Base-by-base conservation (phyloP, 1,140 invertebrate species). In the Lasaia peninsularis region DNA sequence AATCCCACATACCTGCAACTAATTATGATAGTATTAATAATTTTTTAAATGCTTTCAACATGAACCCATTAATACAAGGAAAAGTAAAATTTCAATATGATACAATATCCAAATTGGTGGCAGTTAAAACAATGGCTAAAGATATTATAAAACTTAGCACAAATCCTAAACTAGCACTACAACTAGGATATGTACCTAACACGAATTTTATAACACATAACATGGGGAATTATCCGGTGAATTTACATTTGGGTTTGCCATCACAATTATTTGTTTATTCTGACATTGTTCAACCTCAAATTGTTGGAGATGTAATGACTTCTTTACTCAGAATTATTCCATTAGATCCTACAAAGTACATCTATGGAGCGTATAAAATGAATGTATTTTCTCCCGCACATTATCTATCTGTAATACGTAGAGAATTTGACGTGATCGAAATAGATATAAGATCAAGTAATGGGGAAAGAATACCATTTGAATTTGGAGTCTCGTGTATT, bases 221-320 rank as follows among this genome's bases (percentile, higher is more conserved):
- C 24, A 53, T 52, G 9, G 58, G 63, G 28, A 61, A 52, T 56
- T 67, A 61, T 58, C 63, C 70, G 7, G 16, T 40, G 9, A 40
- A 40, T 14, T 40, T 40, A 40, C 35, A 40, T 40, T 40, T 40
- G 16, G 35, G 35, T 40, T 14, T 40, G 16, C 35, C 35, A 9
- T 40, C 49, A 24, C 68, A 78, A 56, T 44, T 72, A 56, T 80
- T 75, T 62, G 59, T 80, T 56, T 80, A 82, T 52, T 72, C 63
- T 49, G 24, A 56, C 16, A 56, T 56, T n/a, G 21, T 48, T 6
- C 35, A 71, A 59, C 69, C 74, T n/a, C 76, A 80, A 51, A 64
- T 74, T 6, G 67, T 80, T 60, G n/a, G n/a, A n/a, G n/a, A n/a
- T n/a, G n/a, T n/a, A n/a, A n/a, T n/a, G n/a, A n/a, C n/a, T n/a